Percentiles rank a stretch among this genome's conserved stretches.
Conservation (phyloP, 2,888 invertebrate genomes). For the Cataglyphis rosenhaueri region DNA sequence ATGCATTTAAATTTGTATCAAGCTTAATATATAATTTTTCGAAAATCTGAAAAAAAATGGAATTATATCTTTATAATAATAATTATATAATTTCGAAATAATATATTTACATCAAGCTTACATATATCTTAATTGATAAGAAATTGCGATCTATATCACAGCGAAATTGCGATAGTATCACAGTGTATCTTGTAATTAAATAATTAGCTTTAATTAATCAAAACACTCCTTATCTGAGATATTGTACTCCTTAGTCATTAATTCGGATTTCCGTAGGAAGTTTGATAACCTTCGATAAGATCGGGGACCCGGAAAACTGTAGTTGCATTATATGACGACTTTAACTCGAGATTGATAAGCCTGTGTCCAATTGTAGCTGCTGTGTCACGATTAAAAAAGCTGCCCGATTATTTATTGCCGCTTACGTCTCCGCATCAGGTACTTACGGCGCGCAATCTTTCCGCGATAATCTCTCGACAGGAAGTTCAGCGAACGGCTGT, state of each 20-base stretch:
- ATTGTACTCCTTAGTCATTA: not conserved
- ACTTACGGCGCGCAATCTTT: slow-evolving; percentile 13
- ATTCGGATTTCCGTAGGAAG: slow-evolving; percentile 2
- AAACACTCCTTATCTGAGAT: slow-evolving; percentile 9
- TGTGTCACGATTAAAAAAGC: slow-evolving; percentile 4
- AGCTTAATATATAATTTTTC: not conserved
- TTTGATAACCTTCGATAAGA: slow-evolving; percentile 11
- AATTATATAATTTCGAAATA: not conserved
- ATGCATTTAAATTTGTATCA: not conserved
- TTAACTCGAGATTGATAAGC: not conserved
- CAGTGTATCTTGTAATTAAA: not conserved
- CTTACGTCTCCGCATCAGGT: not conserved
- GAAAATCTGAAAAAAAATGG: not conserved
- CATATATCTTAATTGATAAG: not conserved
- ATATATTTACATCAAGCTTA: not conserved
- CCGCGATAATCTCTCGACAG: slow-evolving; percentile 39
- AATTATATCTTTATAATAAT: not conserved
- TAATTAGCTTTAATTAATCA: slow-evolving; percentile 21
- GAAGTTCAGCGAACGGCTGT: slow-evolving; percentile 27
- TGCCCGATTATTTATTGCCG: slow-evolving; percentile 14
- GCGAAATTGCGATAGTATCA: not conserved
- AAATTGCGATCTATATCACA: not conserved
- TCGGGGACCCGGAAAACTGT: slow-evolving; percentile 1
- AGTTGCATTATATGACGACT: not conserved
- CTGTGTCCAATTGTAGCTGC: not conserved